phyloP scores from a whole-genome alignment of 2,888 invertebrate species.

The Metalampra italica region DNA sequence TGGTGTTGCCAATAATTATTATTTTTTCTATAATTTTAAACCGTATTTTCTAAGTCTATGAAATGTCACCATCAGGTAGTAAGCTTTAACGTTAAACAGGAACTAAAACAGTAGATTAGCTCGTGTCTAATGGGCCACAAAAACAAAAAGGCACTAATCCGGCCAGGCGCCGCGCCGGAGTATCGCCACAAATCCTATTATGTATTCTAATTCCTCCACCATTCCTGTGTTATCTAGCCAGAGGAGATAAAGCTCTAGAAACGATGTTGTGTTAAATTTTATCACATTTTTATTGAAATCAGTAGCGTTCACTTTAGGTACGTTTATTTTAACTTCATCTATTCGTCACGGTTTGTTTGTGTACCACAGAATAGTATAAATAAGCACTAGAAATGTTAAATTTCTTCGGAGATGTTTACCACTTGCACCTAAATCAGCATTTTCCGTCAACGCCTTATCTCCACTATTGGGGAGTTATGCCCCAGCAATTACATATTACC shows the following conservation, averaged over 20 bases:
- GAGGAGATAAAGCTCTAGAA: neutral
- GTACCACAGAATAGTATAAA: no score
- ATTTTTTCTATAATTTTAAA: neutral
- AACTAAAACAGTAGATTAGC: slow-evolving; percentile 29
- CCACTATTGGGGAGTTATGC: no score
- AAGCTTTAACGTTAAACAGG: slow-evolving; percentile 6
- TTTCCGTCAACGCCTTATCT: no score
- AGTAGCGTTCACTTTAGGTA: neutral
- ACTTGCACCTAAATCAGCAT: no score
- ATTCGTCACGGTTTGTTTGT: no score
- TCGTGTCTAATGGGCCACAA: slow-evolving; percentile 25
- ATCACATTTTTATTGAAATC: neutral
- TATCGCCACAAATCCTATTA: slow-evolving; percentile 42
- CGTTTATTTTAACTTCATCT: no score
- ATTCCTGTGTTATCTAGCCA: slow-evolving; percentile 8
- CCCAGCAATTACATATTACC: no score
- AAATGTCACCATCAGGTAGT: slow-evolving; percentile 1
- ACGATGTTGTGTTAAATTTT: neutral
- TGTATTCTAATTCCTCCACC: slow-evolving; percentile 10
- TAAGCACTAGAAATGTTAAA: no score
- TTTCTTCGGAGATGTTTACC: no score
- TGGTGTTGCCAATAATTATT: no score
- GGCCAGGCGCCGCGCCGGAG: slow-evolving; percentile 51
- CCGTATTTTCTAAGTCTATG: neutral
- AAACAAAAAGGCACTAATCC: slow-evolving; percentile 38